A percentile compares a stretch with the other conserved stretches of the same genome.
phyloP scores from a whole-genome alignment of 1,140 invertebrate species.

The Ceratina australensis region DNA sequence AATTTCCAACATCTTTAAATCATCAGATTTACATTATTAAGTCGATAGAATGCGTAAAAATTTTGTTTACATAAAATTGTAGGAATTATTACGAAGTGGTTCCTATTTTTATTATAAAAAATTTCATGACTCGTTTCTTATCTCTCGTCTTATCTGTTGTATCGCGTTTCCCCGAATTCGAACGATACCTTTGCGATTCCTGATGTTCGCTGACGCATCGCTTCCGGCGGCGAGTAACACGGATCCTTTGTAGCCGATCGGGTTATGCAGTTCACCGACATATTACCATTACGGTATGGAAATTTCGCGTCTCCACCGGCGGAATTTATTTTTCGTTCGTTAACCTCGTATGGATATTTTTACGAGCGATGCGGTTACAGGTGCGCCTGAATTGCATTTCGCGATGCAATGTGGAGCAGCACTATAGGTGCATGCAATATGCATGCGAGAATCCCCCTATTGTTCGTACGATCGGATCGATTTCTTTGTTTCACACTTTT shows the following conservation, averaged over 20 bases:
- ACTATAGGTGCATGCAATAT: background rate
- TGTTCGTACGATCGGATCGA: background rate
- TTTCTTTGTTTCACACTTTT: background rate
- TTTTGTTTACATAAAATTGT: too few relatives aligned
- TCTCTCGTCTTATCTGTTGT: too few relatives aligned
- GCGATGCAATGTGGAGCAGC: background rate
- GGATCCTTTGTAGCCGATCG: constrained; percentile 15
- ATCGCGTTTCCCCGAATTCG: background rate
- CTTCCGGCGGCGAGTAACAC: background rate
- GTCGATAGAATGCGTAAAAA: too few relatives aligned
- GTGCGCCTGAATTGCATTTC: constrained; percentile 29
- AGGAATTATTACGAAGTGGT: too few relatives aligned
- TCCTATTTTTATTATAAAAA: too few relatives aligned
- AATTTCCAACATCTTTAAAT: too few relatives aligned
- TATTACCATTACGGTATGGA: constrained; percentile 10
- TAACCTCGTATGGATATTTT: constrained; percentile 29
- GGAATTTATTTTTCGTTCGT: constrained; percentile 36
- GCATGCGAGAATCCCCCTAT: background rate
- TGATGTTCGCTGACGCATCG: background rate
- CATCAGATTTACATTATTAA: too few relatives aligned
- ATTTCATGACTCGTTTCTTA: too few relatives aligned
- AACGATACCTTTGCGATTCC: too few relatives aligned
- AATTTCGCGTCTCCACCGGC: background rate
- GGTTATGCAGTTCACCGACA: constrained; percentile 22
- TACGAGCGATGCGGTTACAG: constrained; percentile 16